phyloP scores from a whole-genome alignment of 2,113 vertebrate genomes.

The Siphamia tubifer region DNA sequence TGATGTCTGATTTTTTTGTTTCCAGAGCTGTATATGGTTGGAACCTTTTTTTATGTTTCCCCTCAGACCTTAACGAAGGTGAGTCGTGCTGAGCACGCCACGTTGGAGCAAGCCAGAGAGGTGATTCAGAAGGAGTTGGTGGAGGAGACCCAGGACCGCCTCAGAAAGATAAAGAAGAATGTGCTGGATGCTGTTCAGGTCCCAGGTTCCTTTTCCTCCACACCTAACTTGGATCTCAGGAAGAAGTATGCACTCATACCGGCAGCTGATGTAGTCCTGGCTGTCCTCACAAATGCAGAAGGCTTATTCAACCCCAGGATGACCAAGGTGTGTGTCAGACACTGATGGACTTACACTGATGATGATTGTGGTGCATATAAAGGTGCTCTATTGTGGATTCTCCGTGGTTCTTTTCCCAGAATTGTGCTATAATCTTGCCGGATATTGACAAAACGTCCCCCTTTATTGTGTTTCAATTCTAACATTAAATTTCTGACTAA shows the following conservation, averaged over 20 bases:
- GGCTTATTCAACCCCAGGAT: constrained; percentile 71
- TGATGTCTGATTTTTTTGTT: too few species aligned
- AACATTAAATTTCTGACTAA: background rate
- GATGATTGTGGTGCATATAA: background rate
- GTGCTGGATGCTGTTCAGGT: constrained; percentile 65
- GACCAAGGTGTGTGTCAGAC: constrained; percentile 61
- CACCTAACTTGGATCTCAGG: constrained; percentile 66
- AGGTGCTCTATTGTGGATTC: too few species aligned
- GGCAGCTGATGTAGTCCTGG: constrained; percentile 70
- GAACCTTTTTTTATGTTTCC: too few species aligned
- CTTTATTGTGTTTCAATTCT: constrained; percentile 29
- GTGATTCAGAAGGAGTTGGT: constrained; percentile 75
- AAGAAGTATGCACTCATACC: constrained; percentile 69
- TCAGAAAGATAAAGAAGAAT: constrained; percentile 77
- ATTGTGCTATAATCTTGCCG: too few species aligned
- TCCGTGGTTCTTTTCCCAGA: too few species aligned
- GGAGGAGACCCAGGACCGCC: constrained; percentile 65
- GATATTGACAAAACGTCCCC: constrained; percentile 2
- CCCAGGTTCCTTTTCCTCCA: constrained; percentile 38
- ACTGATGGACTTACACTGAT: background rate
- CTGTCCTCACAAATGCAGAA: constrained; percentile 67
- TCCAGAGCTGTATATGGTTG: too few species aligned
- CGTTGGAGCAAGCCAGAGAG: constrained; percentile 61
- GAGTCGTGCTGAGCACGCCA: constrained; percentile 21
- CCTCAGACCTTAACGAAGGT: constrained; percentile 69